phyloP scores from a whole-genome alignment of 2,113 vertebrate species.

The Natator depressus region DNA sequence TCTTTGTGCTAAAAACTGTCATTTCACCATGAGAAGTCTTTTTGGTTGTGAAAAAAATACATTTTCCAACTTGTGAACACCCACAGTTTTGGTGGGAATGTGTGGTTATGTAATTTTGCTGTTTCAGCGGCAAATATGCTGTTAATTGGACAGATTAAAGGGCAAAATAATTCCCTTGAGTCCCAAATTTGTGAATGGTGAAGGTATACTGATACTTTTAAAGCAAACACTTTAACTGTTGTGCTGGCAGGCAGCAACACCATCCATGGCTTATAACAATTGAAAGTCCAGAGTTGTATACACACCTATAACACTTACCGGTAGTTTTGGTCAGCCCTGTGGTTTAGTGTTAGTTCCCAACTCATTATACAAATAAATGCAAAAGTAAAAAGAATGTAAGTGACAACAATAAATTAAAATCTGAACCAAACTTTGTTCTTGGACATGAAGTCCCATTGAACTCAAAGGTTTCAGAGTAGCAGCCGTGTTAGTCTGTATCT shows the following conservation, averaged over 20 bases:
- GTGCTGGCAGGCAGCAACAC: not conserved
- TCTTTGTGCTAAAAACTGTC: not conserved
- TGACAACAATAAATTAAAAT: not conserved
- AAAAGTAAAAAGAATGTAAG: not conserved
- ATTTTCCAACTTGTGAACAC: not conserved
- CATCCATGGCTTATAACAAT: not conserved
- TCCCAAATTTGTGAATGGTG: not conserved
- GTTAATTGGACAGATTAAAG: not conserved
- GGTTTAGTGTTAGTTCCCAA: not conserved
- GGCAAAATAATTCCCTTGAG: not conserved
- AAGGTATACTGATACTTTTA: not conserved
- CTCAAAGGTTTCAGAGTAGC: not conserved
- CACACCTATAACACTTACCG: not conserved
- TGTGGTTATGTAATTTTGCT: not conserved
- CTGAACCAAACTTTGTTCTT: not conserved
- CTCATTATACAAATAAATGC: not conserved
- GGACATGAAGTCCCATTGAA: not conserved
- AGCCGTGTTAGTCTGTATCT: too few relatives aligned
- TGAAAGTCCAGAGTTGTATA: not conserved
- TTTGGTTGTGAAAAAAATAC: not conserved
- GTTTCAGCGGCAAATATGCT: not conserved
- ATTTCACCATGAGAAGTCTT: not conserved
- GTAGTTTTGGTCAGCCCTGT: not conserved
- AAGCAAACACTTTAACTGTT: not conserved
- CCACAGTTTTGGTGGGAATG: fast-evolving